Base-by-base conservation (phyloP, 2,888 invertebrate genomes). In the Nomada fucata region DNA sequence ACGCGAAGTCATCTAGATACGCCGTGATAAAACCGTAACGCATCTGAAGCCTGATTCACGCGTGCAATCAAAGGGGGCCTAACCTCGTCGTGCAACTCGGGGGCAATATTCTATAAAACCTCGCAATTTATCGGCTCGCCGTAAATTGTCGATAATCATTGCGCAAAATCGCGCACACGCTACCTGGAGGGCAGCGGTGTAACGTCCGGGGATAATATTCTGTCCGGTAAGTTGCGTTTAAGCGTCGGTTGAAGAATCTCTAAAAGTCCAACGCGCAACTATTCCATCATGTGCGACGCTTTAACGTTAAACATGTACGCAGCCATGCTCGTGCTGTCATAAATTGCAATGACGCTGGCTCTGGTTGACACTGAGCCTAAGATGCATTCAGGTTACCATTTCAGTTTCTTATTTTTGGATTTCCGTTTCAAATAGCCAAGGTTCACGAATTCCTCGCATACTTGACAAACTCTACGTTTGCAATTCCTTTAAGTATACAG, bases 261-360 rank as follows among this genome's bases (percentile, higher is more conserved):
- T 59, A 65, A 59, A 65, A 59, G 26, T 52, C 11, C 42, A 53
- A 74, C 59, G 23, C 60, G 44, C 60, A 60, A 11, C 42, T 10
- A 44, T 29, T 4, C 2, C 29, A 44, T 59, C 13, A 20, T 44
- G n/a, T 55, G 36, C 42, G 36, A 50, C 10, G 23, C 11, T 10
- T 11, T 20, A 20, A n/a, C 13, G 53, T 47, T 18, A 57, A 10
- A 13, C 2, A n/a, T 55, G 47, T 20, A 23, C 18, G 13, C 18
- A 50, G 20, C 29, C 20, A 47, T 42, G 18, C 42, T 3, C 13
- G 29, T 11, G 44, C 52, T 0, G 47, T 44, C 61, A n/a, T 18
- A 52, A 11, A 13, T 20, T 18, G 42, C 50, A n/a, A 60, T 77
- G 53, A 74, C 65, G 13, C 60, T 7, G 36, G 36, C 7, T 36